Percentiles rank a stretch among this genome's conserved stretches.
Conservation (phyloP, 2,113 vertebrate species). For the Oxyura jamaicensis region DNA sequence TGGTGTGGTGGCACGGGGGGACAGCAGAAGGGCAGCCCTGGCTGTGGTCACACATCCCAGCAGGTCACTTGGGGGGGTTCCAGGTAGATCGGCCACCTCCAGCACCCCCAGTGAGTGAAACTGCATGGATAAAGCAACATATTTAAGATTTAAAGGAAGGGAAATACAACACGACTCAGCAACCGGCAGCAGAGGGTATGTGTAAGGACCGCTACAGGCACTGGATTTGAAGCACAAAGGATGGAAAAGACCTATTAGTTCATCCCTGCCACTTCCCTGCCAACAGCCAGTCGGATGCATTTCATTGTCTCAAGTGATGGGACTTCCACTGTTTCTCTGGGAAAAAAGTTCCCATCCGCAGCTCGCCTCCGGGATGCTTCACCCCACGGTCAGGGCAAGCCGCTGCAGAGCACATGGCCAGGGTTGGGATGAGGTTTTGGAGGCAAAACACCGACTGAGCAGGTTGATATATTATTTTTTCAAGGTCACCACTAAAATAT, state of each 20-base stretch:
- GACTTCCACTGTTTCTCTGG: conserved; percentile 12
- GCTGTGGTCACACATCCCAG: background rate
- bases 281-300: background rate
- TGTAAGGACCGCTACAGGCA: background rate
- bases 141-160: background rate
- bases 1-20: background rate
- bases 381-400: background rate
- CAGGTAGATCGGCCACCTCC: background rate
- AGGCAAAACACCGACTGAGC: conserved; percentile 36
- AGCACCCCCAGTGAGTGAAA: background rate
- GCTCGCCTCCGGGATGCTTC: background rate
- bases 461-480: conserved; percentile 57
- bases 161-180: background rate
- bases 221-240: background rate
- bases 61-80: background rate
- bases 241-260: conserved; percentile 10
- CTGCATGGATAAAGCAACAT: background rate
- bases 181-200: accelerated
- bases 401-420: background rate
- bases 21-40: accelerated
- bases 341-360: background rate
- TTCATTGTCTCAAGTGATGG: background rate
- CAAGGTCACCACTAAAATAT: conserved; percentile 38
- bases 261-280: conserved; percentile 33
- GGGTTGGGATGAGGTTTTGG: conserved; percentile 53